Conservation (phyloP, 2,888 invertebrate genomes). For the Stenotaenia linearis region DNA sequence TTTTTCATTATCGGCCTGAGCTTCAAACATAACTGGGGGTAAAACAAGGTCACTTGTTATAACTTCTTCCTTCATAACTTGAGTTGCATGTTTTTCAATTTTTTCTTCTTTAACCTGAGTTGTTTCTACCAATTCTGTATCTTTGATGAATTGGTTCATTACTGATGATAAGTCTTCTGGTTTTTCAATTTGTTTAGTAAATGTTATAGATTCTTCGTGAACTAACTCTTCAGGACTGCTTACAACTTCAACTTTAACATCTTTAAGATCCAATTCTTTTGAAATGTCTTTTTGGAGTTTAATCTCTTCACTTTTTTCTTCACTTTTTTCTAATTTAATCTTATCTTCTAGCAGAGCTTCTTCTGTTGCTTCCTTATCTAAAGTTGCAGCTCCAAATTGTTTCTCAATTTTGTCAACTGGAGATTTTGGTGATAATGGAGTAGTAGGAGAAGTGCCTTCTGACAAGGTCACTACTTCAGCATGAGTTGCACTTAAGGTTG, state of each 20-base stretch:
- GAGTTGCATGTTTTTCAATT: not conserved
- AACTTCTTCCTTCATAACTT: not conserved
- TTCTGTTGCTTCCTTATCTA: constrained; percentile 77
- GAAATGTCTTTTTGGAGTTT: not conserved
- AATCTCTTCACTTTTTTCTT: not conserved
- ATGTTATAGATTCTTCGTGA: not conserved
- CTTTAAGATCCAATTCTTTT: not conserved
- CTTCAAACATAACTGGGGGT: constrained; percentile 5
- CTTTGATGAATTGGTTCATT: not conserved
- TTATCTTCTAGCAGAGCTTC: constrained; percentile 29
- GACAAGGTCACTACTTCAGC: constrained; percentile 36
- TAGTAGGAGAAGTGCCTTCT: constrained; percentile 36
- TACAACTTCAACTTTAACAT: not conserved
- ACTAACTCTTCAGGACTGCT: not conserved
- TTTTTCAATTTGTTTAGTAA: not conserved
- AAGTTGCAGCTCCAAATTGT: not conserved
- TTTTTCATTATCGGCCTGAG: constrained; percentile 18
- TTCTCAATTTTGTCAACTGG: constrained; percentile 35
- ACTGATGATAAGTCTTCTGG: not conserved
- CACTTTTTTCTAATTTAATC: not conserved
- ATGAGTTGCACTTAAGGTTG: constrained; percentile 35
- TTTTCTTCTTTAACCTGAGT: not conserved
- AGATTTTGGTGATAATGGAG: constrained; percentile 35
- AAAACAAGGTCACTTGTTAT: not conserved
- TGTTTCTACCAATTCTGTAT: not conserved